These are phyloP conservation scores for Cydia strobilella DNA, from an alignment of 1,140 invertebrate species.

Conservation along the genomic window DNA sequence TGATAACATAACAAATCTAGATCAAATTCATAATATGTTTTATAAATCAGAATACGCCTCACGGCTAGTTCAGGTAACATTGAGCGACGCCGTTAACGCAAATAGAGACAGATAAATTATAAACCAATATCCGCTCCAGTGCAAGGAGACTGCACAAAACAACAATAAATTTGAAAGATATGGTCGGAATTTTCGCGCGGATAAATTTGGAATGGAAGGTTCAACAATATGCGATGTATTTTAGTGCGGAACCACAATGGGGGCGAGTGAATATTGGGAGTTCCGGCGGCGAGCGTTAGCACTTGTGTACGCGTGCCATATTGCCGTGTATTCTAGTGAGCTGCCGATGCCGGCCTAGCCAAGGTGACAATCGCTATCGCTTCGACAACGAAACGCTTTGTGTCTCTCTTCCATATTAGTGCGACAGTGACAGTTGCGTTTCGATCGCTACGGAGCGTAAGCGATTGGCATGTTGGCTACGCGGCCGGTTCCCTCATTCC, in stretches of 20 bases:
- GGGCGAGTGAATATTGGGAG: conserved; percentile 28
- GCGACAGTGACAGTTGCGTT: too few relatives aligned
- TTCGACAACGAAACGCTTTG: too few relatives aligned
- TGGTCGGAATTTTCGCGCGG: conserved; percentile 21
- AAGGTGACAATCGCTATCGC: too few relatives aligned
- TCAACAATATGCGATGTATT: conserved; percentile 29
- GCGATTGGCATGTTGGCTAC: too few relatives aligned
- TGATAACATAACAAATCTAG: too few relatives aligned
- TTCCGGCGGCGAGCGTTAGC: conserved; percentile 18
- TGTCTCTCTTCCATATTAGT: too few relatives aligned
- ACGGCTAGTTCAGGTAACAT: neutral
- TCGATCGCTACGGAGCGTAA: too few relatives aligned
- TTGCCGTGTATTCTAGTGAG: neutral
- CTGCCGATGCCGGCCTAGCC: too few relatives aligned
- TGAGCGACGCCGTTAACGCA: conserved; percentile 3
- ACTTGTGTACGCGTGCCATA: conserved; percentile 9
- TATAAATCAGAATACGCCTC: neutral
- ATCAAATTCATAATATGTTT: too few relatives aligned
- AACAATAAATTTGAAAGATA: conserved; percentile 32
- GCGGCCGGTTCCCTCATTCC: neutral
- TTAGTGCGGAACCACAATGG: conserved; percentile 25
- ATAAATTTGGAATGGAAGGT: conserved; percentile 29
- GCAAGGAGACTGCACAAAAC: conserved; percentile 29
- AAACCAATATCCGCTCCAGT: conserved; percentile 18
- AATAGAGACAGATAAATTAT: conserved; percentile 19